Conservation (phyloP, 30 jellyfish, hydroid and myxozoan species). For the Chrysaora quinquecirrha region DNA sequence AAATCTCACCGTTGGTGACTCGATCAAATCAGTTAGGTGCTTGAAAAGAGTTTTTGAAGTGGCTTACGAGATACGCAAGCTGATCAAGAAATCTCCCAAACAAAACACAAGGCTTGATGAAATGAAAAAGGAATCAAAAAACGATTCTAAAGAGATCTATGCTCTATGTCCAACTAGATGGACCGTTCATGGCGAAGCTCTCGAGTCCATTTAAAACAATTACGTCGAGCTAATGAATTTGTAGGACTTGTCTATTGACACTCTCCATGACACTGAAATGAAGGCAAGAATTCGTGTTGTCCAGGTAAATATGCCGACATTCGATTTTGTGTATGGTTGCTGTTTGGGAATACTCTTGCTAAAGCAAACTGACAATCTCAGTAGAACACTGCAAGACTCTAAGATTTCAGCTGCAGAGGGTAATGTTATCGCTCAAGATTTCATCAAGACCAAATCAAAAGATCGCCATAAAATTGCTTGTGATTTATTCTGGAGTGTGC, state of each 20-base stretch:
- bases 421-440: constrained; percentile 44
- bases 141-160: constrained; percentile 58
- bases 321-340: constrained; percentile 44
- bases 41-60: constrained; percentile 57
- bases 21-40: no score
- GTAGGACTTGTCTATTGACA: constrained; percentile 64
- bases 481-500: constrained; percentile 61
- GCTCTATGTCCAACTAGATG: constrained; percentile 59
- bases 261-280: no score
- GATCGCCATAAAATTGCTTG: constrained; percentile 27
- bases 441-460: constrained; percentile 29
- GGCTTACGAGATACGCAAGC: constrained; percentile 56
- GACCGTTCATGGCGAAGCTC: constrained; percentile 67
- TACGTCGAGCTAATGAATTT: constrained; percentile 46
- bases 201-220: constrained; percentile 46
- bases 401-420: constrained; percentile 58
- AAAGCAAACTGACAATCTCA: constrained; percentile 46
- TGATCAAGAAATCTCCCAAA: no score
- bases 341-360: constrained; percentile 42
- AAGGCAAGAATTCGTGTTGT: constrained; percentile 42
- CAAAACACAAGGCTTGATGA: no score
- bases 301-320: constrained; percentile 55
- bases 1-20: no score
- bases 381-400: constrained; percentile 53
- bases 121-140: constrained; percentile 44